phyloP scores from a whole-genome alignment of 2,113 vertebrate genomes.

The Myanophis thanlyinensis region DNA sequence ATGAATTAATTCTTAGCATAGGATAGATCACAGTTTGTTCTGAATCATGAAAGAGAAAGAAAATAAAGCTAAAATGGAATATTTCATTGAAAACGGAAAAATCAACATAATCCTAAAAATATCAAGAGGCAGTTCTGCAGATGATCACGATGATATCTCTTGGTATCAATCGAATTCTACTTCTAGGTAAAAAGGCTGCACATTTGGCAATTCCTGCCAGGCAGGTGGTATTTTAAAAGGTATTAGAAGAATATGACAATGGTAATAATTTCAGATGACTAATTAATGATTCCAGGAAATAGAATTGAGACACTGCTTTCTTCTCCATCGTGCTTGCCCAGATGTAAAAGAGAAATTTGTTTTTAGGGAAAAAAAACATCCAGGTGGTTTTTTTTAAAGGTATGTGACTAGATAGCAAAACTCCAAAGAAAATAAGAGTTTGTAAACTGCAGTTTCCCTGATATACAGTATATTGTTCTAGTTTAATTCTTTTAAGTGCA shows the following conservation, averaged over 20 bases:
- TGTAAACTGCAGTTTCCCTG: fast-evolving
- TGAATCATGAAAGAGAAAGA: neutral
- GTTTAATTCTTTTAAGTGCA: conserved; percentile 47
- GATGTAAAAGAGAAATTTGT: neutral
- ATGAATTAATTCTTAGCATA: neutral
- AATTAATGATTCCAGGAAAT: conserved; percentile 47
- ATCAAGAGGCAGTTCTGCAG: neutral
- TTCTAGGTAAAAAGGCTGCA: conserved; percentile 34
- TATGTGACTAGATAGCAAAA: neutral
- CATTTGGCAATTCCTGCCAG: conserved; percentile 4
- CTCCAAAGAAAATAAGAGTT: conserved; percentile 29
- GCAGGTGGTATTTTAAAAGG: conserved; percentile 14
- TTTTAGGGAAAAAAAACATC: neutral
- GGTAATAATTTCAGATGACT: conserved; percentile 46
- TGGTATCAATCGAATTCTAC: conserved; percentile 12
- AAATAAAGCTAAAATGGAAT: neutral
- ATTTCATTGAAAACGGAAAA: conserved; percentile 11
- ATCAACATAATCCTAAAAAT: neutral
- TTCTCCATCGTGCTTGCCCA: neutral
- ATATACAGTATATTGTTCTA: conserved; percentile 14
- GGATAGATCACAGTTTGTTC: neutral
- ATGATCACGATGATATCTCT: conserved; percentile 12
- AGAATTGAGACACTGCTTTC: conserved; percentile 41
- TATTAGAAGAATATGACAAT: conserved; percentile 37
- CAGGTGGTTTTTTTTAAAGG: neutral